Evolutionary conservation across 2,888 invertebrate genomes (phyloP).

Genomic region (Acleris cristana): DNA sequence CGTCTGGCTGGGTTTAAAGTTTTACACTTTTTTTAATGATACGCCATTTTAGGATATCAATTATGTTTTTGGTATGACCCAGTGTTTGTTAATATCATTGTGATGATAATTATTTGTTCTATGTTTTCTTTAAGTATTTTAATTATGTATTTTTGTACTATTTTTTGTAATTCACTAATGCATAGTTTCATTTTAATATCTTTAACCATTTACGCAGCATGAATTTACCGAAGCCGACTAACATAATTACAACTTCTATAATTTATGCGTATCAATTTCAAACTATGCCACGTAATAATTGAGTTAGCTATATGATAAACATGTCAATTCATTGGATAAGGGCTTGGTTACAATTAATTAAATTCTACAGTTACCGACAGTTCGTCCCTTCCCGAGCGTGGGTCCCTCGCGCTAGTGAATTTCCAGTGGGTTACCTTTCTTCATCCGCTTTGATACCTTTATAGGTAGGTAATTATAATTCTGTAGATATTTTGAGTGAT

Average conservation of each 20-base stretch:
- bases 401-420: constrained; percentile 9
- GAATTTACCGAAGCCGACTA: background rate
- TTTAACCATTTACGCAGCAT: too few relatives aligned
- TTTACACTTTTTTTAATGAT: too few relatives aligned
- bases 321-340: constrained; percentile 35
- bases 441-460: constrained; percentile 4
- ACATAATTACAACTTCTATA: background rate
- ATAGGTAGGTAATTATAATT: background rate
- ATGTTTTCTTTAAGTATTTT: too few relatives aligned
- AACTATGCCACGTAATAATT: constrained; percentile 15
- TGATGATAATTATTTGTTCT: too few relatives aligned
- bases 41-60: too few relatives aligned
- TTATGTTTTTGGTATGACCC: too few relatives aligned
- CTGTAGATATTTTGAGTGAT: too few relatives aligned
- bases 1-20: too few relatives aligned
- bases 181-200: too few relatives aligned
- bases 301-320: constrained; percentile 30
- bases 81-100: too few relatives aligned
- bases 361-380: constrained; percentile 24
- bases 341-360: constrained; percentile 33
- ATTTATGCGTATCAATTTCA: constrained; percentile 13
- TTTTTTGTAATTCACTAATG: too few relatives aligned
- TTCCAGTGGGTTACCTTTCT: constrained; percentile 7
- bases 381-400: constrained; percentile 7
- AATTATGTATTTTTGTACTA: too few relatives aligned